Evolutionary conservation across 2,888 invertebrate genomes (phyloP).

Genomic region (Brachyopa scutellaris): DNA sequence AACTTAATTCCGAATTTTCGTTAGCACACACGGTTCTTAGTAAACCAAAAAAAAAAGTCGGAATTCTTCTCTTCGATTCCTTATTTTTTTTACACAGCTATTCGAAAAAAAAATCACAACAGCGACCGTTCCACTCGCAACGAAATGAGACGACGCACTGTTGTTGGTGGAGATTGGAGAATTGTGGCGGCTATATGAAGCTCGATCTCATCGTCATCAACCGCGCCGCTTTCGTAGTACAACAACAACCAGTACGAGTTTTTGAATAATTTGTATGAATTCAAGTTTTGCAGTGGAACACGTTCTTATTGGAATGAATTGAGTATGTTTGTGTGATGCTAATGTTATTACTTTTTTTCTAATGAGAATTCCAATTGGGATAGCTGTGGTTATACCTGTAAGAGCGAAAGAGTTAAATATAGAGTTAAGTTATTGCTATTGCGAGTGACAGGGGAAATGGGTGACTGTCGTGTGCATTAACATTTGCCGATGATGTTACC

Average conservation of each 20-base stretch:
- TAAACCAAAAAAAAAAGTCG: conserved; percentile 2
- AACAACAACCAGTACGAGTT: conserved; percentile 20
- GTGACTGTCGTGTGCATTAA: no score
- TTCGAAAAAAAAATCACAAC: conserved; percentile 38
- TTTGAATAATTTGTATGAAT: conserved; percentile 38
- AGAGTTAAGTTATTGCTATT: no score
- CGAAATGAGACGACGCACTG: conserved; percentile 76
- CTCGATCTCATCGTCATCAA: no score
- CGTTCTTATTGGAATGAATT: conserved; percentile 25
- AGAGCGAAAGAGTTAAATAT: conserved; percentile 8
- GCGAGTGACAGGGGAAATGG: no score
- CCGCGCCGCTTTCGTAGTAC: conserved; percentile 14
- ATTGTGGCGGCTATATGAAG: conserved; percentile 17
- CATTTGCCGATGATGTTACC: neutral
- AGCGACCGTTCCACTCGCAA: conserved; percentile 73
- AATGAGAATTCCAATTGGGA: neutral
- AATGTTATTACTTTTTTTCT: neutral
- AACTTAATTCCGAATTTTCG: neutral
- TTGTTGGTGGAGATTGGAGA: conserved; percentile 16
- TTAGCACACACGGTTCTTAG: neutral
- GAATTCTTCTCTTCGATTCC: neutral
- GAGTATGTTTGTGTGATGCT: neutral
- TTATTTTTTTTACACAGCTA: conserved; percentile 26
- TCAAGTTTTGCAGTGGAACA: conserved; percentile 42
- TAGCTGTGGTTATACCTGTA: neutral